phyloP scores from a whole-genome alignment of 2,113 vertebrate genomes.

The Lasiurus borealis region DNA sequence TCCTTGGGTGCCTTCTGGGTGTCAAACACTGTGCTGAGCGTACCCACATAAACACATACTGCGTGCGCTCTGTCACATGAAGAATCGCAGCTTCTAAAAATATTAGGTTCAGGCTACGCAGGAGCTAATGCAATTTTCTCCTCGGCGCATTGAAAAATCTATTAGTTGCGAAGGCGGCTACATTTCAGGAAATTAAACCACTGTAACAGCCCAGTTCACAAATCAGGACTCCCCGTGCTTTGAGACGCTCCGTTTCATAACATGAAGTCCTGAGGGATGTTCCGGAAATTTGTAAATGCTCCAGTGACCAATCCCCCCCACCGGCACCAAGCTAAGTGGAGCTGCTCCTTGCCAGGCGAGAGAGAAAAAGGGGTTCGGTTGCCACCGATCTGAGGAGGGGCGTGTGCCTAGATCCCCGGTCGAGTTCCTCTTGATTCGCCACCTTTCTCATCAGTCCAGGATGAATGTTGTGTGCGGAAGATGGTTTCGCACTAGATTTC shows the following conservation, averaged over 20 bases:
- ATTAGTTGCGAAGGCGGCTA: slow-evolving; percentile 46
- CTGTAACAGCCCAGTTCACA: slow-evolving; percentile 68
- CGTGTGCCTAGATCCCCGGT: neutral
- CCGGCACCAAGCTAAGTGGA: neutral
- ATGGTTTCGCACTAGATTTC: neutral
- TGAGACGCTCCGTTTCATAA: slow-evolving; percentile 52
- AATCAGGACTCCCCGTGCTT: slow-evolving; percentile 64
- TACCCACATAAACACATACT: neutral
- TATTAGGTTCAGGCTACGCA: slow-evolving; percentile 61
- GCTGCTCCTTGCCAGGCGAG: neutral
- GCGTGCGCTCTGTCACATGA: slow-evolving; percentile 18
- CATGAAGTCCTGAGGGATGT: slow-evolving; percentile 26
- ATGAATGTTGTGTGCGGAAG: neutral
- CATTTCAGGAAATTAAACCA: slow-evolving; percentile 77
- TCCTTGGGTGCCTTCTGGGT: neutral
- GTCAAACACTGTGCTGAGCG: neutral
- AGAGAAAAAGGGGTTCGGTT: neutral
- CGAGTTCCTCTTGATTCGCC: neutral
- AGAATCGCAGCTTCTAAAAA: slow-evolving; percentile 63
- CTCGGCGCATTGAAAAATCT: slow-evolving; percentile 73
- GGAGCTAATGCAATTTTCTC: slow-evolving; percentile 76
- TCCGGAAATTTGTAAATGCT: neutral
- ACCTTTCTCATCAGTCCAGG: neutral
- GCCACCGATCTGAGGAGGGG: neutral
- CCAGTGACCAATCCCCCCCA: slow-evolving; percentile 1